Evolutionary conservation across 2,888 invertebrate species (phyloP), one percentile per base, ranked within the genome.

Genomic region (Encarsia formosa): DNA sequence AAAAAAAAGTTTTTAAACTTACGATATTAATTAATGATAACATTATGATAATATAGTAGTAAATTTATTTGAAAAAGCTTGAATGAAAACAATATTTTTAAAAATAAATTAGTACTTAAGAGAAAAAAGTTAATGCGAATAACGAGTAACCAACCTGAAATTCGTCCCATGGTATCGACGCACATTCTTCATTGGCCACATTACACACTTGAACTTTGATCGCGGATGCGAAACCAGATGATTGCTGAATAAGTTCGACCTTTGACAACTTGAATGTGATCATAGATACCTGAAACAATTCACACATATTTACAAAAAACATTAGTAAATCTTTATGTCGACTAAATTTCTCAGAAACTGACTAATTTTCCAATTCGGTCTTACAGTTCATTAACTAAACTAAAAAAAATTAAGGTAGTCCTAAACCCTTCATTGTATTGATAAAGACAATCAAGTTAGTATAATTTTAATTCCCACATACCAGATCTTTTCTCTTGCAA

Each of bases 81-180:
- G n/a, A n/a, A n/a, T n/a, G n/a, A n/a, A n/a, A n/a, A n/a, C n/a
- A n/a, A n/a, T n/a, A n/a, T n/a, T n/a, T n/a, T n/a, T n/a, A n/a
- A n/a, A n/a, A n/a, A n/a, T n/a, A n/a, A n/a, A n/a, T n/a, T n/a
- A n/a, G n/a, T n/a, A n/a, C n/a, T n/a, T n/a, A n/a, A n/a, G n/a
- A n/a, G n/a, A n/a, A n/a, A n/a, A n/a, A n/a, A n/a, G 11, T 5
- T 26, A 8, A 26, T 26, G 26, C 26, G 5, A 26, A 6, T 26
- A 6, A 26, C 5, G 13, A 29, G 41, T 31, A 56, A 61, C 68
- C 75, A 75, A 91, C 91, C 86, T 95, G 94, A 78, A 96, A 88
- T 76, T 94, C 94, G 68, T 94, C 94, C 88, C 92, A 93, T 1
- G 90, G 89, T 68, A 95, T 91, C 35, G 90, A 85, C 34, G 86